These are phyloP conservation scores for Sphaeridia pumilis DNA, from an alignment of 2,888 invertebrate species.

Conservation along the genomic window DNA sequence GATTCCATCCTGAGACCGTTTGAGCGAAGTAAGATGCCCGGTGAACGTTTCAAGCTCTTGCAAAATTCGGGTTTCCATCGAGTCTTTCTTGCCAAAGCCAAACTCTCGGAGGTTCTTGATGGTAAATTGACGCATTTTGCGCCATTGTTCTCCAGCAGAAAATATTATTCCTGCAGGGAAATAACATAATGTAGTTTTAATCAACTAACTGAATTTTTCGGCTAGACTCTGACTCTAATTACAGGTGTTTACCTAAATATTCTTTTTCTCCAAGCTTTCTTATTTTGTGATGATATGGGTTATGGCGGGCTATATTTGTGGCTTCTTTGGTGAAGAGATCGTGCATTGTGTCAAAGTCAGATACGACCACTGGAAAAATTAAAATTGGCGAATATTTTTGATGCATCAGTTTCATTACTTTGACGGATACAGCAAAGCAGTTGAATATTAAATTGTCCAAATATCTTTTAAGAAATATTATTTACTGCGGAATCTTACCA, in stretches of 20 bases:
- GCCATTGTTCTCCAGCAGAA: constrained; percentile 11
- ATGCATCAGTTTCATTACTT: no score
- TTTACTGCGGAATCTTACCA: constrained; percentile 10
- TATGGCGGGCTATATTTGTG: background rate
- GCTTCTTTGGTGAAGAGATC: background rate
- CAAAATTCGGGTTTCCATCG: constrained; percentile 8
- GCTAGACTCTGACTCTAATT: background rate
- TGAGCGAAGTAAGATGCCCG: background rate
- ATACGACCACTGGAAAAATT: background rate
- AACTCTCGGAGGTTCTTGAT: constrained; percentile 11
- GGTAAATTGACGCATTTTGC: constrained; percentile 5
- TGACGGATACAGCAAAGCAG: no score
- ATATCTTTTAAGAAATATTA: no score
- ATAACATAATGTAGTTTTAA: background rate
- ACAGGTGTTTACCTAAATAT: background rate
- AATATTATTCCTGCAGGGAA: constrained; percentile 9
- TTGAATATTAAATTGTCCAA: no score
- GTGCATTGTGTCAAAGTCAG: background rate
- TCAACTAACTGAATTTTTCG: background rate
- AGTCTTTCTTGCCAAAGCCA: constrained; percentile 12
- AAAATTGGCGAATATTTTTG: no score
- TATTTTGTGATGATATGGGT: background rate
- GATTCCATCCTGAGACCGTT: background rate
- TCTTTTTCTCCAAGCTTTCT: background rate
- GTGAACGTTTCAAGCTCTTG: background rate